These are phyloP conservation scores for Psittacara wagleri DNA, from an alignment of 2,113 vertebrate genomes.

Conservation along the genomic window DNA sequence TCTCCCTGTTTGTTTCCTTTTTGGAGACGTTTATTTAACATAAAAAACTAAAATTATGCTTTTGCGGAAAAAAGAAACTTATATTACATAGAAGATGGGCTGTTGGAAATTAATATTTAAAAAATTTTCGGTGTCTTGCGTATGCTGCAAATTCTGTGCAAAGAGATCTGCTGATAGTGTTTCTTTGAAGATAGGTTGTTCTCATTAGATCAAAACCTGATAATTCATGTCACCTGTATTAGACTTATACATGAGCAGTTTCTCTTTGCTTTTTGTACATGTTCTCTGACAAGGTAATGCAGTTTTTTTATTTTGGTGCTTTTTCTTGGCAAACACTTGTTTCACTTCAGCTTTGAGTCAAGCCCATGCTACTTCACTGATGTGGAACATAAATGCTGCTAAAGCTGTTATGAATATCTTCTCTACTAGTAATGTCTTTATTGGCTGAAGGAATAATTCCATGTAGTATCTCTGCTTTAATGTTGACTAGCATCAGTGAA, in stretches of 20 bases:
- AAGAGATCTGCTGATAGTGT: not conserved
- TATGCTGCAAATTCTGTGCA: not conserved
- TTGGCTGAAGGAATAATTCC: not conserved
- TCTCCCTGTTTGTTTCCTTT: not conserved
- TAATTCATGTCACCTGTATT: not conserved
- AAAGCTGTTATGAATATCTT: not conserved
- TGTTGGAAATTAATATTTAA: not conserved
- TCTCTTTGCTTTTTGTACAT: not conserved
- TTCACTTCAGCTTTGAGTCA: not conserved
- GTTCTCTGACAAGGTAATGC: not conserved
- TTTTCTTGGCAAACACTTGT: not conserved
- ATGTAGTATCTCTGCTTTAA: not conserved
- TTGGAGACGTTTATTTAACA: not conserved
- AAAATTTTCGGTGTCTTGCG: not conserved
- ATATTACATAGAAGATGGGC: not conserved
- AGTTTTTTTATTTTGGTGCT: not conserved
- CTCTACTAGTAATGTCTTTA: not conserved
- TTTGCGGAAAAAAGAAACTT: not conserved
- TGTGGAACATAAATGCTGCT: not conserved
- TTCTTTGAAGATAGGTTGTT: not conserved
- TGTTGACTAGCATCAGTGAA: not conserved
- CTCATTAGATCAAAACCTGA: not conserved
- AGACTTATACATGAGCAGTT: not conserved
- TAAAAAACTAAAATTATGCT: not conserved
- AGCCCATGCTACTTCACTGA: not conserved